Percentiles rank a stretch among this genome's conserved stretches.
Evolutionary conservation across 2,888 invertebrate species (phyloP).

Genomic region (Stenolophus ochropezus): DNA sequence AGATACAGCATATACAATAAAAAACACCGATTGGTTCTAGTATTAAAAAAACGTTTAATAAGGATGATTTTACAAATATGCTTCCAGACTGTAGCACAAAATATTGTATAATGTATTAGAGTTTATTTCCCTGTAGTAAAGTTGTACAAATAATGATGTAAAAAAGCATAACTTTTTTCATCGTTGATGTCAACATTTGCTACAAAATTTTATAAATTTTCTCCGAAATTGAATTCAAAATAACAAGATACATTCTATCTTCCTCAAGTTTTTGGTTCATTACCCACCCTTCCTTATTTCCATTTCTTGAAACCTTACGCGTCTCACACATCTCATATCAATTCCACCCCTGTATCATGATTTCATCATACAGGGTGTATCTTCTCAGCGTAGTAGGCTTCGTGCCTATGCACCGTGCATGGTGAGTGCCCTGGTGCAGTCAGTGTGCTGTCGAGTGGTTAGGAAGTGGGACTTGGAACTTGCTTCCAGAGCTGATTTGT

Average conservation of each 20-base stretch:
- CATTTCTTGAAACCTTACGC: neutral
- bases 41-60: too few species aligned
- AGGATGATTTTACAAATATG: too few species aligned
- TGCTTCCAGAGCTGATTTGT: conserved; percentile 30
- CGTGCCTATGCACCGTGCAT: neutral
- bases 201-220: neutral
- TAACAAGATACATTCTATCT: neutral
- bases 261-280: neutral
- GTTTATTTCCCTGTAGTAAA: too few species aligned
- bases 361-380: neutral
- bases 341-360: neutral
- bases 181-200: neutral
- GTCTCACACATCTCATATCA: neutral
- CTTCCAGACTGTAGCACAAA: too few species aligned
- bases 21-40: too few species aligned
- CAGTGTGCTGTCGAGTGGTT: neutral
- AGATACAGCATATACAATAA: too few species aligned
- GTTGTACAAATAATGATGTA: too few species aligned
- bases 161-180: too few species aligned
- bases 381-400: neutral
- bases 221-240: neutral
- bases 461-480: conserved; percentile 28
- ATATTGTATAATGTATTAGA: too few species aligned
- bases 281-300: neutral
- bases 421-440: neutral